Percentiles rank a stretch among this genome's conserved stretches.
Evolutionary conservation across 1,140 invertebrate genomes (phyloP).

Genomic region (Marisa cornuarietis): DNA sequence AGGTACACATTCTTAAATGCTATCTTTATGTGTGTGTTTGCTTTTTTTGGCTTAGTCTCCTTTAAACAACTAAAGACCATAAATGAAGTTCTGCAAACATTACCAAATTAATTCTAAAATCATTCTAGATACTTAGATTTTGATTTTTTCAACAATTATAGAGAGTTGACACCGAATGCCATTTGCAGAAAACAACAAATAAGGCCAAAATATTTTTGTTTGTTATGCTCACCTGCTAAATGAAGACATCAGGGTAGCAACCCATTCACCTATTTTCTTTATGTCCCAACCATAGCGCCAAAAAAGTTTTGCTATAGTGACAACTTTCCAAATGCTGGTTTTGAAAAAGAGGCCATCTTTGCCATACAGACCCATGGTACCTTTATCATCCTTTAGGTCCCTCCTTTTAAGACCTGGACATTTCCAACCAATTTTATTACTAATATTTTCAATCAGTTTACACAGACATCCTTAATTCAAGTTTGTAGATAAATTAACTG

Average conservation of each 20-base stretch:
- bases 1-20: too few species aligned
- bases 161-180: too few species aligned
- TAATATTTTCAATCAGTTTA: too few species aligned
- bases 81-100: too few species aligned
- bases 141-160: too few species aligned
- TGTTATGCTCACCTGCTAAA: conserved; percentile 63
- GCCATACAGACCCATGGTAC: conserved; percentile 68
- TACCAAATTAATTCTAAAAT: background rate
- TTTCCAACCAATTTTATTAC: too few species aligned
- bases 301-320: conserved; percentile 68
- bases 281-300: conserved; percentile 72
- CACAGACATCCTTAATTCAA: too few species aligned
- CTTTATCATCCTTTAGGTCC: background rate
- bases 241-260: conserved; percentile 60
- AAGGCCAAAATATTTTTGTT: background rate
- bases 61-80: too few species aligned
- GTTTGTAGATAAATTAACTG: too few species aligned
- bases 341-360: conserved; percentile 70
- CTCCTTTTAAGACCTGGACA: background rate
- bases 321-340: conserved; percentile 66
- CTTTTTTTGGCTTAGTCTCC: too few species aligned
- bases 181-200: background rate
- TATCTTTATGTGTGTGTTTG: too few species aligned
- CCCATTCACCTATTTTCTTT: conserved; percentile 65
- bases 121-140: background rate